These are phyloP conservation scores for Onychostoma macrolepis DNA, from an alignment of 2,113 vertebrate genomes.

Conservation along the genomic window DNA sequence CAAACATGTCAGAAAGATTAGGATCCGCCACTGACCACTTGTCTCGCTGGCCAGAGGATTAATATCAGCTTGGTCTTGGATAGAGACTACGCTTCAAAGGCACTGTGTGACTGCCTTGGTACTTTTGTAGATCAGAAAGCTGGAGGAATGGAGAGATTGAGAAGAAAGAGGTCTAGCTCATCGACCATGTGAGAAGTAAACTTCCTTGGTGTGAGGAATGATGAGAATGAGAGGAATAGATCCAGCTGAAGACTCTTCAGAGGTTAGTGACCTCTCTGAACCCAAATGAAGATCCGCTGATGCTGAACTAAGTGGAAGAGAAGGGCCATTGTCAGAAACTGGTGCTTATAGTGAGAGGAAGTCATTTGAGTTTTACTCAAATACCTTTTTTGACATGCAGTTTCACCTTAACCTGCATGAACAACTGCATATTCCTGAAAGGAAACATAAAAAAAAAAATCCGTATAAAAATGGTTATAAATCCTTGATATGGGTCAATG, in stretches of 20 bases:
- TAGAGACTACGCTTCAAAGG: slow-evolving; percentile 35
- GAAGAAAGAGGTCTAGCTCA: background rate
- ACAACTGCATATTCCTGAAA: background rate
- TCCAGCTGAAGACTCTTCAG: background rate
- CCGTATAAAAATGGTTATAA: background rate
- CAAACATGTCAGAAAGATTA: slow-evolving; percentile 82
- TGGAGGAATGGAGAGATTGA: background rate
- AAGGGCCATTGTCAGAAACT: background rate
- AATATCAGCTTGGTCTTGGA: slow-evolving; percentile 18
- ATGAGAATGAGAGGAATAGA: slow-evolving; percentile 10
- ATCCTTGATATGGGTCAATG: background rate
- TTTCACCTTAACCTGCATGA: slow-evolving; percentile 17
- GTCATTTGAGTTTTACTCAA: background rate
- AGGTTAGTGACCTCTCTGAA: slow-evolving; percentile 43
- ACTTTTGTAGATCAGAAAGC: background rate
- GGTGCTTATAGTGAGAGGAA: background rate
- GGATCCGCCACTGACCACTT: slow-evolving; percentile 47
- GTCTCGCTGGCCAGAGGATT: slow-evolving; percentile 3
- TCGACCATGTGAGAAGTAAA: background rate
- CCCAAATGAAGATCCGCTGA: slow-evolving; percentile 14
- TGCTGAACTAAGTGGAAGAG: slow-evolving; percentile 28
- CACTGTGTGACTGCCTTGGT: slow-evolving; percentile 35
- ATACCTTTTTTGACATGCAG: background rate
- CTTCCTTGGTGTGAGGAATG: slow-evolving; percentile 1
- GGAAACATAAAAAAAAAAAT: background rate